Conservation (phyloP, 2,797 vertebrate species). For the Amblyopsis hoosieri region DNA sequence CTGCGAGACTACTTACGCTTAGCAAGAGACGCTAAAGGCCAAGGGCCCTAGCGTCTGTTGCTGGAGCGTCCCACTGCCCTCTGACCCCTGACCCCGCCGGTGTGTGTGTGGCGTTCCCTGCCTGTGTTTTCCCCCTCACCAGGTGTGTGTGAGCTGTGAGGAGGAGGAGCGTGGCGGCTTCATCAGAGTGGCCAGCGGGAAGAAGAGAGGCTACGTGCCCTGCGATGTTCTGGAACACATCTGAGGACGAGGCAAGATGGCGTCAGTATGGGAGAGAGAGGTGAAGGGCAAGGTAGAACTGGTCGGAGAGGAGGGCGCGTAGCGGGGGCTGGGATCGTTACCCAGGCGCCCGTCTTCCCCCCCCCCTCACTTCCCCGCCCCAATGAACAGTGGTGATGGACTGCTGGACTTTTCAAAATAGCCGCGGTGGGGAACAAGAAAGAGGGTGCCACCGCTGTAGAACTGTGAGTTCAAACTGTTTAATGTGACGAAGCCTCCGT, state of each 20-base stretch:
- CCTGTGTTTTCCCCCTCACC: constrained; percentile 24
- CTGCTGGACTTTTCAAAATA: constrained; percentile 21
- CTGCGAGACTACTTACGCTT: too few relatives aligned
- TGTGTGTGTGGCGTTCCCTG: too few relatives aligned
- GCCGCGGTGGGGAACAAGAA: background rate
- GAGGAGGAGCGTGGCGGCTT: constrained; percentile 88
- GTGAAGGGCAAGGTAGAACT: constrained; percentile 11
- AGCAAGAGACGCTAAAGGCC: too few relatives aligned
- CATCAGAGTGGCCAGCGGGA: constrained; percentile 90
- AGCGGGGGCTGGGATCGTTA: background rate
- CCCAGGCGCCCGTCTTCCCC: too few relatives aligned
- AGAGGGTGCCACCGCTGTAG: constrained; percentile 6
- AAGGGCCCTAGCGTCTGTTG: too few relatives aligned
- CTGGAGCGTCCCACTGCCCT: too few relatives aligned
- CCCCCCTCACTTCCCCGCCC: too few relatives aligned
- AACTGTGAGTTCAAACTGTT: constrained; percentile 12
- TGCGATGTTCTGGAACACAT: constrained; percentile 89
- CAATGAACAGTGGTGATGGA: constrained; percentile 18
- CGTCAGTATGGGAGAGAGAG: constrained; percentile 13
- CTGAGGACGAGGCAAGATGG: constrained; percentile 63
- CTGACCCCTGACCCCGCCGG: too few relatives aligned
- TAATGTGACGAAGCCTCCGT: constrained; percentile 25
- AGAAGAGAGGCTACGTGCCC: constrained; percentile 93
- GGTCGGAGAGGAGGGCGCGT: constrained; percentile 27
- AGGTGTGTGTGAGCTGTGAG: constrained; percentile 93